These are phyloP conservation scores for Myiopsitta monachus DNA, from an alignment of 2,113 vertebrate genomes.

Conservation along the genomic window DNA sequence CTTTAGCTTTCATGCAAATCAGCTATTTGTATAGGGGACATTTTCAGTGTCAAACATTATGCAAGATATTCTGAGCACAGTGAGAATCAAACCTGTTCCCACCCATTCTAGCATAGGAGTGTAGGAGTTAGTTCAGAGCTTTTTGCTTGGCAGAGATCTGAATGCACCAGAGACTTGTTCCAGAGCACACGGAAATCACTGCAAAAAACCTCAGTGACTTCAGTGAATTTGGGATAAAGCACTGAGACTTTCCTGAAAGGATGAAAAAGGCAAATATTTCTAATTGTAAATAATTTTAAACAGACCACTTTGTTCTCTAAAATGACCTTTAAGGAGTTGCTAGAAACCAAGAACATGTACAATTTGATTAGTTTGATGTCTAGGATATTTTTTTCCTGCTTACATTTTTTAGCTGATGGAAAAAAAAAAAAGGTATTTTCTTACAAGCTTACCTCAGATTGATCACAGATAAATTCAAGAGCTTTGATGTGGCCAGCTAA, in stretches of 20 bases:
- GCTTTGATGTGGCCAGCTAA: constrained; percentile 71
- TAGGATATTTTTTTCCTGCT: not conserved
- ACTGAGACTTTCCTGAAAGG: constrained; percentile 23
- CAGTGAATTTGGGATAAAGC: constrained; percentile 2
- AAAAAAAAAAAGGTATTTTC: constrained; percentile 28
- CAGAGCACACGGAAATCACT: not conserved
- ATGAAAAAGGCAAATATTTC: constrained; percentile 35
- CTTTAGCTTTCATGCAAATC: not conserved
- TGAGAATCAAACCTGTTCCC: not conserved
- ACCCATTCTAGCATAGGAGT: not conserved
- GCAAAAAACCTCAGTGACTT: not conserved
- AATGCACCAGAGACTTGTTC: not conserved
- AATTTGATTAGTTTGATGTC: not conserved
- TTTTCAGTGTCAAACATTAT: not conserved
- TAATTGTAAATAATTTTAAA: not conserved
- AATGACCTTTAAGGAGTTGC: not conserved
- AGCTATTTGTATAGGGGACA: not conserved
- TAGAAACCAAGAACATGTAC: not conserved
- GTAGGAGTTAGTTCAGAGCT: not conserved
- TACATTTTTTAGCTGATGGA: constrained; percentile 29
- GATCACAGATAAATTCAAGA: constrained; percentile 64
- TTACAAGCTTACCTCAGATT: constrained; percentile 25
- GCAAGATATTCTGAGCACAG: not conserved
- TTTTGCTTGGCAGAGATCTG: not conserved
- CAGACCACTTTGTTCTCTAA: not conserved